Evolutionary conservation across 2,888 invertebrate species (phyloP), one percentile per base, ranked within the genome.

Genomic region (Oxytorus armatus): DNA sequence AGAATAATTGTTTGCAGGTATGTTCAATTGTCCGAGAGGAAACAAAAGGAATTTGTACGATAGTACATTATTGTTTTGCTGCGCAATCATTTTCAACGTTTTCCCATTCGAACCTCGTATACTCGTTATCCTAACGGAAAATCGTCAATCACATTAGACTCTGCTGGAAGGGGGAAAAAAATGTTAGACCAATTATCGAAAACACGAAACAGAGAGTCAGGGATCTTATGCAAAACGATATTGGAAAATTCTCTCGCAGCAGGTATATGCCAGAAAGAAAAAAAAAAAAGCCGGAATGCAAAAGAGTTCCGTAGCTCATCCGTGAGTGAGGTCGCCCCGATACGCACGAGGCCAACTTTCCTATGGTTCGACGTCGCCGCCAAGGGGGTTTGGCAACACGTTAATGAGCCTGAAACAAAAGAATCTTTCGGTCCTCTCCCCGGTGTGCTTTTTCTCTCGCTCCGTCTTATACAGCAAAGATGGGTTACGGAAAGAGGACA

Each of bases 331-430:
- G 74, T n/a, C 21, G 47, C 16, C 29, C 29, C 73, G 61, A 63
- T 72, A 68, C 49, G 33, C 42, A 49, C 42, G 73, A 63, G 63
- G 53, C 42, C 63, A 57, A 70, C 57, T 70, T 63, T 44, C 23
- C 16, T 53, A n/a, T n/a, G 11, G 49, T 8, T 42, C 36, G 18
- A 23, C n/a, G 72, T 53, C 57, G 73, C 49, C 68, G 77, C 70
- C 77, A 61, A 79, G 84, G 85, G 89, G 89, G 86, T 90, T 89
- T 88, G 88, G 89, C 89, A 90, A 90, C 89, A 89, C 90, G 88
- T 91, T 91, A 91, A 91, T 91, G 90, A 91, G 91, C 87, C 75
- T 87, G 90, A 92, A 92, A 91, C 91, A 92, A 92, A 92, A 90
- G 91, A 89, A 89, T 89, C 87, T 85, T 84, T 81, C 79, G 83